Evolutionary conservation across 2,888 invertebrate genomes (phyloP).

Genomic region (Agriopis aurantiaria): DNA sequence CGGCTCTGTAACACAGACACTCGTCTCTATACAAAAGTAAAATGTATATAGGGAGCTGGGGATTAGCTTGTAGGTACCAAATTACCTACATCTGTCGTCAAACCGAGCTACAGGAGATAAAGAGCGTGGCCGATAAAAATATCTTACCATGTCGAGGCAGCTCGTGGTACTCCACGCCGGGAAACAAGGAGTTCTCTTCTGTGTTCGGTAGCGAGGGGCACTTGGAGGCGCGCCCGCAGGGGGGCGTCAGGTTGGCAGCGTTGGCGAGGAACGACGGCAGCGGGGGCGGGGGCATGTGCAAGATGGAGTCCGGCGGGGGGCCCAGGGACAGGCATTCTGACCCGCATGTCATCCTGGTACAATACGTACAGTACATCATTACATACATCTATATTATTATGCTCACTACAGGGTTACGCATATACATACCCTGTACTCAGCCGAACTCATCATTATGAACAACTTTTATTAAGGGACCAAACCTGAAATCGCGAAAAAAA

Average conservation of each 20-base stretch:
- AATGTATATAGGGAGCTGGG: too few relatives aligned
- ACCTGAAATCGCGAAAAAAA: too few relatives aligned
- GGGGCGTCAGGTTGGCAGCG: slow-evolving; percentile 87
- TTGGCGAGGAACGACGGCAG: slow-evolving; percentile 90
- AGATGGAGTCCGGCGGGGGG: slow-evolving; percentile 93
- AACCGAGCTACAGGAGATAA: too few relatives aligned
- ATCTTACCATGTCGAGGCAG: slow-evolving; percentile 90
- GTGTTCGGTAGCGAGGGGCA: slow-evolving; percentile 86
- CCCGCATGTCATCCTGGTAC: slow-evolving; percentile 84
- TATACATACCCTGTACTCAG: too few relatives aligned
- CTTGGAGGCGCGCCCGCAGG: slow-evolving; percentile 88
- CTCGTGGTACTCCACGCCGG: slow-evolving; percentile 92
- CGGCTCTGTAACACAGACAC: slow-evolving; percentile 63
- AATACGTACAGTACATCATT: background rate
- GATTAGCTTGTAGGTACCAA: too few relatives aligned
- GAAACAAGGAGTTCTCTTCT: slow-evolving; percentile 82
- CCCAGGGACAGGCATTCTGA: slow-evolving; percentile 88
- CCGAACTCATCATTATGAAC: too few relatives aligned
- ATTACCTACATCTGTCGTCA: too few relatives aligned
- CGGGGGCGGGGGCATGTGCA: slow-evolving; percentile 95
- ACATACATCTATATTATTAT: too few relatives aligned
- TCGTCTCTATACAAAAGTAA: too few relatives aligned
- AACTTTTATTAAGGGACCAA: too few relatives aligned
- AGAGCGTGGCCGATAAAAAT: too few relatives aligned
- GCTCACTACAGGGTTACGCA: too few relatives aligned